These are phyloP conservation scores for Muscicapa comitata DNA, from an alignment of 2,797 vertebrate species.

Conservation along the genomic window DNA sequence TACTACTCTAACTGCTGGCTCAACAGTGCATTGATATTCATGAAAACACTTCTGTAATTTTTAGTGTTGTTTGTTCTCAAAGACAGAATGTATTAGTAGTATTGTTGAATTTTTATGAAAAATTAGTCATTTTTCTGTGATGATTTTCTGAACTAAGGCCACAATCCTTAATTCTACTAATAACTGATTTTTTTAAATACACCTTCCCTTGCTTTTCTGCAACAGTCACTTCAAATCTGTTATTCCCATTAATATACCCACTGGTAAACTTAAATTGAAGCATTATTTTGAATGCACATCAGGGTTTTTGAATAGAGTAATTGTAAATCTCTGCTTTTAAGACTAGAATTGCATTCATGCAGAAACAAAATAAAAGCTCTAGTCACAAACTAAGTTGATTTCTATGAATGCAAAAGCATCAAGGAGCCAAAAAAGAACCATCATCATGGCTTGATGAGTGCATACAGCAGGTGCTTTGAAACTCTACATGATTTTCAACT, in stretches of 20 bases:
- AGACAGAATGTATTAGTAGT: neutral
- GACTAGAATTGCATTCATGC: neutral
- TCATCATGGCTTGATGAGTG: neutral
- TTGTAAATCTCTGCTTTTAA: neutral
- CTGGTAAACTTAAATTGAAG: neutral
- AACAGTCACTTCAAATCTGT: neutral
- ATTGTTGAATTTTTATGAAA: neutral
- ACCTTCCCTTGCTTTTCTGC: neutral
- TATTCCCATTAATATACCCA: neutral
- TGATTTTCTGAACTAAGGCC: neutral
- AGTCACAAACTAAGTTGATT: slow-evolving; percentile 22
- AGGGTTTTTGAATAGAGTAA: neutral
- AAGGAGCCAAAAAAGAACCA: neutral
- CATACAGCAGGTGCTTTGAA: neutral
- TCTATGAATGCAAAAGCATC: neutral
- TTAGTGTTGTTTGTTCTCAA: neutral
- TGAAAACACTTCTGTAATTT: neutral
- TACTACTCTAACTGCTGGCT: neutral
- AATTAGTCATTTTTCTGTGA: neutral
- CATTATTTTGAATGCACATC: neutral
- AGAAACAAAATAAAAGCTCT: neutral
- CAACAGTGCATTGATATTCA: neutral
- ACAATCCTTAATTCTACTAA: neutral
- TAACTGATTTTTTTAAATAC: neutral
- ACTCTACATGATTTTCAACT: neutral